Evolutionary conservation across 1,140 invertebrate genomes (phyloP), one percentile per base, ranked within the genome.

Genomic region (Odontomachus brunneus): DNA sequence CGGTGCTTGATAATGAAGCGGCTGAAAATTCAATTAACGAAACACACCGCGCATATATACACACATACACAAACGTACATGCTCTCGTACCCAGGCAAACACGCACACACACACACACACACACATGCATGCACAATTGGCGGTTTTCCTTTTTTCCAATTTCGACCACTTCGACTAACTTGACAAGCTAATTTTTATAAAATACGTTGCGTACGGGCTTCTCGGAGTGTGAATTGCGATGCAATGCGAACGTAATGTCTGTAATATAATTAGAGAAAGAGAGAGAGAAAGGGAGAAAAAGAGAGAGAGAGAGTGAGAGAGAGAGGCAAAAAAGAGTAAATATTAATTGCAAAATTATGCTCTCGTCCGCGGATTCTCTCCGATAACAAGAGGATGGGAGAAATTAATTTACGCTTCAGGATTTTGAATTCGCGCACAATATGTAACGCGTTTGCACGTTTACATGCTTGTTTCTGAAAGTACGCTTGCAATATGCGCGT

Each of bases 111-210:
- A 82, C 49, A 33, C 29, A 33, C 29, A 33, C 29, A 33, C 29
- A 33, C 29, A 33, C 29, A 33, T 7, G 59, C 59, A 82, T 33
- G 81, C 51, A 44, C 71, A 74, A 82, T 62, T 75, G 81, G 19
- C 59, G 38, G 17, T 17, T 51, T 9, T 78, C 26, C 59, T 67
- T 82, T 73, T 57, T 83, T 65, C 15, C 44, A 53, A 67, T 76
- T 66, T 57, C 48, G 11, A 83, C 33, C 72, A 62, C 62, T 75
- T 78, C 82, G 49, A 48, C 62, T 75, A 65, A 78, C 53, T 51
- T 33, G 57, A 85, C 67, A 87, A 65, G 51, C 78, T 82, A 87
- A 85, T 86, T 86, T 86, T 84, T 81, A 48, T 69, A 59, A 84
- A 67, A 73, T 62, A 74, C 57, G 44, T 74, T 81, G 38, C 44